These are phyloP conservation scores for Scaptomyza reducta DNA, from an alignment of 2,888 invertebrate species.

Conservation along the genomic window DNA sequence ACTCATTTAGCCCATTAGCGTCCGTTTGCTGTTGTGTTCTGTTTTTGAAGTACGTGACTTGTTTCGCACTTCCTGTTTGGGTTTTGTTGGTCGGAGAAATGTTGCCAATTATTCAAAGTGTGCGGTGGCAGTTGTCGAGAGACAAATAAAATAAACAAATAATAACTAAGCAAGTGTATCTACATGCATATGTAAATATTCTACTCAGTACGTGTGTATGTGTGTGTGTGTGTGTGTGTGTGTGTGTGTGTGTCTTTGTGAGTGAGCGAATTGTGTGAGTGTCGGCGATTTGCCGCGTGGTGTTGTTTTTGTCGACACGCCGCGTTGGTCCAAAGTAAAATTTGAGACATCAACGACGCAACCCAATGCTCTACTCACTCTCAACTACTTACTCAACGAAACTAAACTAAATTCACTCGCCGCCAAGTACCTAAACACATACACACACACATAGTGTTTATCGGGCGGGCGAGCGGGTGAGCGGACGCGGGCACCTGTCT, in stretches of 20 bases:
- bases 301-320: conserved; percentile 29
- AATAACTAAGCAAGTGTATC: conserved; percentile 41
- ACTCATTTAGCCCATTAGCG: conserved; percentile 11
- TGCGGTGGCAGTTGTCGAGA: conserved; percentile 42
- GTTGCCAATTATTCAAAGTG: conserved; percentile 66
- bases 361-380: conserved; percentile 2
- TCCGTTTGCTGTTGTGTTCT: conserved; percentile 26
- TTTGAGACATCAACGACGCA: conserved; percentile 22
- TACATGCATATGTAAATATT: conserved; percentile 5
- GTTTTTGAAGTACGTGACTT: conserved; percentile 59
- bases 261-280: conserved; percentile 15
- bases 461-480: conserved; percentile 14
- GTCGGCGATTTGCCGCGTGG: conserved; percentile 24
- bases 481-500: conserved; percentile 51
- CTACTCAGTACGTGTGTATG: not conserved
- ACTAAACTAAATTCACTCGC: conserved; percentile 29
- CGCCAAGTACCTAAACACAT: conserved; percentile 27
- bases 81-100: conserved; percentile 53
- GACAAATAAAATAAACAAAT: conserved; percentile 59
- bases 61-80: conserved; percentile 63
- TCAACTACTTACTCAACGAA: conserved; percentile 6
- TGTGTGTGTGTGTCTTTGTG: conserved; percentile 6
- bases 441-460: not conserved
- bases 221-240: conserved; percentile 3
- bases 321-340: conserved; percentile 56